phyloP scores from a whole-genome alignment of 2,888 invertebrate species.

The Cabera pusaria region DNA sequence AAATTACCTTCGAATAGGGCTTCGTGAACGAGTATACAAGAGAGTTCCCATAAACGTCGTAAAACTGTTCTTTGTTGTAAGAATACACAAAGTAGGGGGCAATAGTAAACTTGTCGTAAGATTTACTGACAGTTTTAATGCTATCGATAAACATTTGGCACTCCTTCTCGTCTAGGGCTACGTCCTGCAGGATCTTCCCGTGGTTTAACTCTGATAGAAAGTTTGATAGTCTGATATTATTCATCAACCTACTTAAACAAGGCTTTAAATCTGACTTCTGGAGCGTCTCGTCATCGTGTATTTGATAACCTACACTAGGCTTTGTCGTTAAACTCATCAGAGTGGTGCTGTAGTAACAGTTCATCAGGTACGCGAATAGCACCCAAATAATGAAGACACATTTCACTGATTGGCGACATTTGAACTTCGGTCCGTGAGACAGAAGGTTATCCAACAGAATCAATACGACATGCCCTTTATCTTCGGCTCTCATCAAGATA shows the following conservation, averaged over 20 bases:
- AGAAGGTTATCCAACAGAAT: constrained; percentile 44
- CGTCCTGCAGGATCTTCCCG: background rate
- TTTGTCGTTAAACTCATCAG: constrained; percentile 38
- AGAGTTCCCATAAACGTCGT: constrained; percentile 38
- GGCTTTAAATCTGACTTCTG: constrained; percentile 37
- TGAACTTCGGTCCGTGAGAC: constrained; percentile 37
- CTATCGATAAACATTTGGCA: constrained; percentile 35
- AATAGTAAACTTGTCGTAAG: constrained; percentile 42
- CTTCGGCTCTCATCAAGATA: constrained; percentile 30
- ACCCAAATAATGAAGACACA: constrained; percentile 48
- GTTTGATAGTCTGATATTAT: constrained; percentile 23
- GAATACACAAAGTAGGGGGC: constrained; percentile 39
- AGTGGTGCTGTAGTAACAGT: constrained; percentile 37
- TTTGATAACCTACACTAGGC: constrained; percentile 32
- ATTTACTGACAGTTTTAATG: constrained; percentile 42
- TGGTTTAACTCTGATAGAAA: constrained; percentile 1
- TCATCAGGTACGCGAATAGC: constrained; percentile 44
- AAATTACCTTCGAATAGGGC: constrained; percentile 47
- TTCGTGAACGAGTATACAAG: constrained; percentile 34
- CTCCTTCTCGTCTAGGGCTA: constrained; percentile 29
- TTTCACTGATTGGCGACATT: constrained; percentile 30
- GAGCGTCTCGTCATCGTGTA: constrained; percentile 34
- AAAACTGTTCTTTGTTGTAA: constrained; percentile 41
- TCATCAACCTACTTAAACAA: constrained; percentile 48
- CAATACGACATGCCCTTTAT: constrained; percentile 39